Percentiles rank a stretch among this genome's conserved stretches.
phyloP scores from a whole-genome alignment of 2,113 vertebrate species.

The Mormyrus iriodes region DNA sequence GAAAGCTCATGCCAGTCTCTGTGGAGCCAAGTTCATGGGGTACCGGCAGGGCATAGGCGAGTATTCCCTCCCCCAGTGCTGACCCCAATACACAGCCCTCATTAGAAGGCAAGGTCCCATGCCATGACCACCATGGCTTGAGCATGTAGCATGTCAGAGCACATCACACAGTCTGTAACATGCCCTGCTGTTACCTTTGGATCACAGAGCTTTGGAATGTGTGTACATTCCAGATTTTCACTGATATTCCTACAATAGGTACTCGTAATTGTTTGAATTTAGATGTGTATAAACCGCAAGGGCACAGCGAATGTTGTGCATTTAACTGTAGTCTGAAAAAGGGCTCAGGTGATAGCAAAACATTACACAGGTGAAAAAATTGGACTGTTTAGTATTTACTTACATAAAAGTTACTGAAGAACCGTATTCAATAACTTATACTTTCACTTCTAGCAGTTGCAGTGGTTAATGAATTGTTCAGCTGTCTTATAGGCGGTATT shows the following conservation, averaged over 20 bases:
- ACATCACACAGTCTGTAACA: conserved; percentile 10
- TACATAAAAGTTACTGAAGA: background rate
- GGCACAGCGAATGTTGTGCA: background rate
- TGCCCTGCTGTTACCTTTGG: background rate
- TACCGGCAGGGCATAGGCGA: conserved; percentile 8
- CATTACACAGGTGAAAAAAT: background rate
- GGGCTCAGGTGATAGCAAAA: background rate
- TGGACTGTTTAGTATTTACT: background rate
- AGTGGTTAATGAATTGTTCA: background rate
- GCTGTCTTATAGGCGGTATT: background rate
- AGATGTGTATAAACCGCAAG: background rate
- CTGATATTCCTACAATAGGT: background rate
- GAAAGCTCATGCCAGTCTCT: conserved; percentile 14
- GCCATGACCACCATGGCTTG: background rate
- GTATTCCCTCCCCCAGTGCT: conserved; percentile 19
- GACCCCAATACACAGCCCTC: conserved; percentile 24
- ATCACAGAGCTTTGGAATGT: background rate
- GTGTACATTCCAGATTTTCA: background rate
- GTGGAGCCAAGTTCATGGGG: conserved; percentile 26
- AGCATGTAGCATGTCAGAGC: conserved; percentile 15
- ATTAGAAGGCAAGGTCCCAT: conserved; percentile 15
- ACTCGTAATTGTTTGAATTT: background rate
- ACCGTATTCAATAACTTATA: background rate
- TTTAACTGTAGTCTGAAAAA: background rate
- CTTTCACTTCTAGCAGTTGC: background rate